A percentile compares a stretch with the other conserved stretches of the same genome.
Conservation (phyloP, 2,888 invertebrate genomes). For the Chrysomela aeneicollis region DNA sequence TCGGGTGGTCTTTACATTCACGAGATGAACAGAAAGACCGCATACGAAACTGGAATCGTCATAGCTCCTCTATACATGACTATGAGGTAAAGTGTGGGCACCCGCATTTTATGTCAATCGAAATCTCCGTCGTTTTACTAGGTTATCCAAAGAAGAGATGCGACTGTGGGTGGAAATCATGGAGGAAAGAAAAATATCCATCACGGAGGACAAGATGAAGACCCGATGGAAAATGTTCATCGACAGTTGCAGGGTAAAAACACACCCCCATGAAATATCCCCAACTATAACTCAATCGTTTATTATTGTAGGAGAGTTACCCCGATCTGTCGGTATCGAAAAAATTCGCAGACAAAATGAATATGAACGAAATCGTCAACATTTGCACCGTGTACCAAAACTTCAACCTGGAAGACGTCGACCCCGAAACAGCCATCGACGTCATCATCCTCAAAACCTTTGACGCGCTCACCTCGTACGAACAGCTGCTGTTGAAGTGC, state of each 20-base stretch:
- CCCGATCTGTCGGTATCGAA: slow-evolving; percentile 43
- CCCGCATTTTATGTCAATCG: neutral
- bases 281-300: too few relatives aligned
- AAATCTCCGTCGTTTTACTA: slow-evolving; percentile 23
- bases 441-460: slow-evolving; percentile 70
- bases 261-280: too few relatives aligned
- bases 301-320: slow-evolving; percentile 49
- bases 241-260: slow-evolving; percentile 59
- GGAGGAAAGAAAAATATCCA: slow-evolving; percentile 42
- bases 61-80: slow-evolving; percentile 56
- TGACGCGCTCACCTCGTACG: slow-evolving; percentile 70
- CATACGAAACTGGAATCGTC: slow-evolving; percentile 54
- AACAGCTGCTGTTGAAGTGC: slow-evolving; percentile 71
- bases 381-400: slow-evolving; percentile 64
- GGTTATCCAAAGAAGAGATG: slow-evolving; percentile 44
- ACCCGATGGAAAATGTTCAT: slow-evolving; percentile 63
- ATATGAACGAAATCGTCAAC: slow-evolving; percentile 51
- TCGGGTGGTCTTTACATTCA: slow-evolving; percentile 63
- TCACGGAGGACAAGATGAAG: slow-evolving; percentile 28
- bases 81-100: slow-evolving; percentile 46
- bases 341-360: slow-evolving; percentile 38
- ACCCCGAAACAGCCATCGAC: slow-evolving; percentile 66
- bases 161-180: slow-evolving; percentile 46
- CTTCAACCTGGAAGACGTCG: slow-evolving; percentile 64
- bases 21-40: slow-evolving; percentile 54